Percentiles rank a stretch among this genome's conserved stretches.
Evolutionary conservation across 2,797 vertebrate species (phyloP).

Genomic region (Lycodopsis pacificus): DNA sequence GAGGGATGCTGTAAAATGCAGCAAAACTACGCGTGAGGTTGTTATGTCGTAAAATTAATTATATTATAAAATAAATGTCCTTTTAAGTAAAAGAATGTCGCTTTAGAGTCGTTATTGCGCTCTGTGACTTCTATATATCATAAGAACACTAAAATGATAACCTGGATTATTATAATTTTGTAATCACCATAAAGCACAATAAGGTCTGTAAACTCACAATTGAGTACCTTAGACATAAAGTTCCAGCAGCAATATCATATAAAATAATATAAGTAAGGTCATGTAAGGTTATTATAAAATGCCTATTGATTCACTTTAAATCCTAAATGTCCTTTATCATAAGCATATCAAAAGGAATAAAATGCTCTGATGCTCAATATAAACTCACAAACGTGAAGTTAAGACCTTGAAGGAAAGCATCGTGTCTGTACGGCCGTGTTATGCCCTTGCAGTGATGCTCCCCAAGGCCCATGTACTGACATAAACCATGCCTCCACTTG

Average conservation of each 20-base stretch:
- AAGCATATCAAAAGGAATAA: neutral
- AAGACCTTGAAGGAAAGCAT: neutral
- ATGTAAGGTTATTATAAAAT: neutral
- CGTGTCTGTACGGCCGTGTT: neutral
- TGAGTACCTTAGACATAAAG: neutral
- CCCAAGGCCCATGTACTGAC: conserved; percentile 6
- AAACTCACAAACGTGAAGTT: neutral
- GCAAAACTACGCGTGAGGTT: conserved; percentile 14
- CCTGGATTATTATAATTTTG: neutral
- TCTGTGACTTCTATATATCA: neutral
- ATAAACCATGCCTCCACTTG: conserved; percentile 22
- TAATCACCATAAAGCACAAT: neutral
- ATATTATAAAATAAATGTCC: neutral
- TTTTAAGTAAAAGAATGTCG: neutral
- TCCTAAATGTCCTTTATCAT: neutral
- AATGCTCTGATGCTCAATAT: neutral
- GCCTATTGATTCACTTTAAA: neutral
- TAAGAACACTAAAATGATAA: neutral
- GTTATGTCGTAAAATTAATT: neutral
- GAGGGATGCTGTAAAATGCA: conserved; percentile 45
- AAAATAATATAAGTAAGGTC: neutral
- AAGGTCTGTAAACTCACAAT: conserved; percentile 7
- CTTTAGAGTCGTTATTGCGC: neutral
- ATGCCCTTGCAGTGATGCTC: conserved; percentile 10
- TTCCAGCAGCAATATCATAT: neutral